phyloP scores from a whole-genome alignment of 2,113 vertebrate species.

The Lycaon pictus region DNA sequence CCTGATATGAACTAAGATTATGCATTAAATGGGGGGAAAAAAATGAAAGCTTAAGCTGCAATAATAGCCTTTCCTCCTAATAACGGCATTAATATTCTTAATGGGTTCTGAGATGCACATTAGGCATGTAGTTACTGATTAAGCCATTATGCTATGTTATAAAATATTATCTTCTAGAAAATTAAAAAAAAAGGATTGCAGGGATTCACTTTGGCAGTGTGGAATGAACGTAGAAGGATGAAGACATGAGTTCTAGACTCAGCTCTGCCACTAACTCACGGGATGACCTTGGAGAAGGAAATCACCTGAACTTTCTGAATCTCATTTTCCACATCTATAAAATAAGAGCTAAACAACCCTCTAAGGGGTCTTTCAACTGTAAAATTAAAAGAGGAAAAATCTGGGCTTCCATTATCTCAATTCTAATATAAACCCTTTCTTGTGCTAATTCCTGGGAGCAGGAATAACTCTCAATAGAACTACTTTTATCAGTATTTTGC shows the following conservation, averaged over 20 bases:
- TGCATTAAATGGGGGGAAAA: conserved; percentile 27
- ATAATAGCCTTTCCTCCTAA: conserved; percentile 6
- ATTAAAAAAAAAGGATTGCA: neutral
- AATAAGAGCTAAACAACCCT: neutral
- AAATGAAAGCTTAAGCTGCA: neutral
- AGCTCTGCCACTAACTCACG: neutral
- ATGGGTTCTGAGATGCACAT: conserved; percentile 46
- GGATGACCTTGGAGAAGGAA: conserved; percentile 4
- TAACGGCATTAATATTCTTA: conserved; percentile 47
- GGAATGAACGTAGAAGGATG: neutral
- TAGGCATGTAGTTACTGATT: conserved; percentile 4
- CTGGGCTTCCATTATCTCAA: neutral
- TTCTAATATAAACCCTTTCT: conserved; percentile 46
- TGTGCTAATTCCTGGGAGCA: conserved; percentile 41
- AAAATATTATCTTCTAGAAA: conserved; percentile 10
- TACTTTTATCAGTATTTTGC: conserved; percentile 51
- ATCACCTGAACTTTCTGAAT: neutral
- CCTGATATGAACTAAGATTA: conserved; percentile 46
- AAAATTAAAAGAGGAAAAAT: conserved; percentile 49
- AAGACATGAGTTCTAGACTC: neutral
- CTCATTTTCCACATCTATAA: conserved; percentile 23
- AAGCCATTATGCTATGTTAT: neutral
- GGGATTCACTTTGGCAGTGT: neutral
- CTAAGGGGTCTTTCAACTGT: conserved; percentile 18
- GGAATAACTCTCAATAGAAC: neutral